Percentiles rank a stretch among this genome's conserved stretches.
Conservation (phyloP, 1,140 invertebrate genomes). For the Papilio glaucus region DNA sequence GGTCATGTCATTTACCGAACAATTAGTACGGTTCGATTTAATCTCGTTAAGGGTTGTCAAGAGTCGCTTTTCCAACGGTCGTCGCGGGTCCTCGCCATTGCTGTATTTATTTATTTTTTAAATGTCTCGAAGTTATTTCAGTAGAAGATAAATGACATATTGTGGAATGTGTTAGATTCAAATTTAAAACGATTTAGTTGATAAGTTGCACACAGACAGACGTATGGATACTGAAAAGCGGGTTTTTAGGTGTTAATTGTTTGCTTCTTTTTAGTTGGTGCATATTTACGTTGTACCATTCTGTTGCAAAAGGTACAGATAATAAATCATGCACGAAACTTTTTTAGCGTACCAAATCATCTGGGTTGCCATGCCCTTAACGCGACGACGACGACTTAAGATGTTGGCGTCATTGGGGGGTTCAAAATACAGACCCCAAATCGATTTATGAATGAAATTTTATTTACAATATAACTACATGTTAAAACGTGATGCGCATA, state of each 20-base stretch:
- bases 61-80: too few species aligned
- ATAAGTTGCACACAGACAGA: constrained; percentile 68
- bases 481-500: too few species aligned
- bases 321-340: constrained; percentile 72
- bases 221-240: constrained; percentile 51
- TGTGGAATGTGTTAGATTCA: constrained; percentile 64
- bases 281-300: constrained; percentile 72
- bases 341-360: constrained; percentile 86
- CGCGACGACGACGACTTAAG: too few species aligned
- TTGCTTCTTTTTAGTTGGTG: constrained; percentile 49
- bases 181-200: constrained; percentile 49
- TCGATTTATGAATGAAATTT: too few species aligned
- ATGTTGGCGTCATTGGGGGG: too few species aligned
- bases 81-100: too few species aligned
- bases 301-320: constrained; percentile 50
- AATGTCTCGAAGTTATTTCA: constrained; percentile 30
- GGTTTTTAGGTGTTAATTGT: constrained; percentile 54
- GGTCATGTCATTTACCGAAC: too few species aligned
- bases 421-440: too few species aligned
- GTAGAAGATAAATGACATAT: constrained; percentile 40
- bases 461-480: too few species aligned
- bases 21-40: too few species aligned
- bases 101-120: constrained; percentile 52
- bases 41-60: too few species aligned
- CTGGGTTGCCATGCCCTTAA: constrained; percentile 94